Conservation (phyloP, 2,888 invertebrate genomes). For the Maniola hyperantus region DNA sequence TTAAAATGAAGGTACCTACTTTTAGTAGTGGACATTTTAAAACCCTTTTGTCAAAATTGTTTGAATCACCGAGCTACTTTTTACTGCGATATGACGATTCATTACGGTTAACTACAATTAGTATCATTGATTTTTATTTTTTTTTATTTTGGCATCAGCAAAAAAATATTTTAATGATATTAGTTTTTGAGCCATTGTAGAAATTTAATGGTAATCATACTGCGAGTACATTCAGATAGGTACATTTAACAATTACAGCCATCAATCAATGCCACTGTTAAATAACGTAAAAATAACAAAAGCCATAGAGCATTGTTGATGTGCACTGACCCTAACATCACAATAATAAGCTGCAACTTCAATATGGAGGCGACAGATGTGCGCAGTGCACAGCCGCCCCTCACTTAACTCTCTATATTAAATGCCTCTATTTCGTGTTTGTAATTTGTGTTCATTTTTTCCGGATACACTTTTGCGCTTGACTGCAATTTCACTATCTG, state of each 20-base stretch:
- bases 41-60: too few species aligned
- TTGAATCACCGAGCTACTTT: too few species aligned
- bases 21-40: too few species aligned
- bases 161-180: too few species aligned
- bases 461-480: neutral
- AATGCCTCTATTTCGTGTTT: conserved; percentile 11
- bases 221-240: neutral
- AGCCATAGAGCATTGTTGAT: conserved; percentile 4
- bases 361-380: conserved; percentile 36
- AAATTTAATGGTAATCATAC: neutral
- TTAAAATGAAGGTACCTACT: too few species aligned
- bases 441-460: neutral
- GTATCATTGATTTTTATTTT: too few species aligned
- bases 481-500: neutral
- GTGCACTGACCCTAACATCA: conserved; percentile 26
- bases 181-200: too few species aligned
- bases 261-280: neutral
- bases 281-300: conserved; percentile 1
- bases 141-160: too few species aligned
- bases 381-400: conserved; percentile 26
- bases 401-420: conserved; percentile 29
- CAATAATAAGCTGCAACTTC: conserved; percentile 24
- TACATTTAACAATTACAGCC: neutral
- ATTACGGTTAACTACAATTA: too few species aligned
- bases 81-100: too few species aligned